phyloP scores from a whole-genome alignment of 2,113 vertebrate species.

The Silurus meridionalis region DNA sequence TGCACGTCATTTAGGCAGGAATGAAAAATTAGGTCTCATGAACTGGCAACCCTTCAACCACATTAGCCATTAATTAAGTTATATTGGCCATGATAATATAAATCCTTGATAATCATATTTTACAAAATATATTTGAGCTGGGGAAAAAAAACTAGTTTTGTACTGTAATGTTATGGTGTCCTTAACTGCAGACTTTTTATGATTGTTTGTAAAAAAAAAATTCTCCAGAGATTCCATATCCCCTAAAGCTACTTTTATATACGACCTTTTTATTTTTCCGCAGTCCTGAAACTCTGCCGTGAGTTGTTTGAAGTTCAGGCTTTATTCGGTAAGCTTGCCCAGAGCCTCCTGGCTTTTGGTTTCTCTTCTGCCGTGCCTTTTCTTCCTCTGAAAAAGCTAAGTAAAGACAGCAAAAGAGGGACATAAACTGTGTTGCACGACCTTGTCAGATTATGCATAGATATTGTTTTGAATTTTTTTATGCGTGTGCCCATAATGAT shows the following conservation, averaged over 20 bases:
- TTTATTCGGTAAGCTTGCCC: constrained; percentile 42
- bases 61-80: neutral
- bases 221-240: neutral
- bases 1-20: neutral
- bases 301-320: constrained; percentile 39
- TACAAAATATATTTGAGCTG: constrained; percentile 1
- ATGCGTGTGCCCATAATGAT: too few species aligned
- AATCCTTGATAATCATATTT: neutral
- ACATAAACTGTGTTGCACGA: neutral
- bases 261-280: constrained; percentile 30
- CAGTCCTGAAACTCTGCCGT: constrained; percentile 11
- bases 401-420: neutral
- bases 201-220: constrained; percentile 6
- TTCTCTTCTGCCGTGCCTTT: constrained; percentile 21
- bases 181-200: neutral
- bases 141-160: neutral
- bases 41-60: neutral
- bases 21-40: neutral
- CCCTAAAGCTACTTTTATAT: constrained; percentile 35
- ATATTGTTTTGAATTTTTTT: neutral
- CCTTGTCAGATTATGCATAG: neutral
- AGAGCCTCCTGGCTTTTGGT: constrained; percentile 28
- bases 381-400: constrained; percentile 1
- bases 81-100: neutral
- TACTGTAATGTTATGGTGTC: neutral